These are phyloP conservation scores for Drosophila neonasuta DNA, from an alignment of 2,888 invertebrate species.

Conservation along the genomic window DNA sequence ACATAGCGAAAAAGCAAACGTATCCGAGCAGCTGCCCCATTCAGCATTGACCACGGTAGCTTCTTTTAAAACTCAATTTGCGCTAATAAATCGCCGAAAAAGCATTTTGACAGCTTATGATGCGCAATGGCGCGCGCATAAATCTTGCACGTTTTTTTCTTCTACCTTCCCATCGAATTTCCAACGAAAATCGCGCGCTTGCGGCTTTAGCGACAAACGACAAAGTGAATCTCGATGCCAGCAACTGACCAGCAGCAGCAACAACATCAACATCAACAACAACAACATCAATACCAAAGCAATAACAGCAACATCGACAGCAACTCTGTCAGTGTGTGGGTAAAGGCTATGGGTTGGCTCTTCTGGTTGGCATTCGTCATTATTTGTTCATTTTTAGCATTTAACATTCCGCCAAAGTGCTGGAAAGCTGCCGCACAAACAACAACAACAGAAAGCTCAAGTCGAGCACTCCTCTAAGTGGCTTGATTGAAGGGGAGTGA, in stretches of 20 bases:
- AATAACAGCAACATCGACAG: slow-evolving; percentile 10
- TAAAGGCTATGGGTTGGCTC: slow-evolving; percentile 25
- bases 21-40: slow-evolving; percentile 32
- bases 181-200: slow-evolving; percentile 56
- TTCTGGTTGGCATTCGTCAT: slow-evolving; percentile 78
- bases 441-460: slow-evolving; percentile 27
- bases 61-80: slow-evolving; percentile 81
- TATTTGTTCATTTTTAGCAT: slow-evolving; percentile 81
- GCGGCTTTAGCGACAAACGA: slow-evolving; percentile 57
- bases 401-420: slow-evolving; percentile 79
- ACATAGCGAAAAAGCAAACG: slow-evolving; percentile 16
- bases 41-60: slow-evolving; percentile 36
- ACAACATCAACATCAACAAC: slow-evolving; percentile 3
- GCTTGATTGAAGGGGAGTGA: slow-evolving; percentile 3
- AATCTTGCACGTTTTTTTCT: slow-evolving; percentile 63
- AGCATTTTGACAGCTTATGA: slow-evolving; percentile 80
- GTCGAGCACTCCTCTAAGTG: slow-evolving; percentile 34
- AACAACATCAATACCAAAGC: not conserved
- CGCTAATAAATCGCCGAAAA: slow-evolving; percentile 81
- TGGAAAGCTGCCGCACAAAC: slow-evolving; percentile 28
- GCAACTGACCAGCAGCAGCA: slow-evolving; percentile 25
- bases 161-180: slow-evolving; percentile 45
- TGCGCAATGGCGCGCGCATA: slow-evolving; percentile 73
- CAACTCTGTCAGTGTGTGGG: slow-evolving; percentile 2
- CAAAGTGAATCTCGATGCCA: slow-evolving; percentile 40